Evolutionary conservation across 2,113 vertebrate genomes (phyloP), one percentile per base, ranked within the genome.

Genomic region (Anhinga anhinga): DNA sequence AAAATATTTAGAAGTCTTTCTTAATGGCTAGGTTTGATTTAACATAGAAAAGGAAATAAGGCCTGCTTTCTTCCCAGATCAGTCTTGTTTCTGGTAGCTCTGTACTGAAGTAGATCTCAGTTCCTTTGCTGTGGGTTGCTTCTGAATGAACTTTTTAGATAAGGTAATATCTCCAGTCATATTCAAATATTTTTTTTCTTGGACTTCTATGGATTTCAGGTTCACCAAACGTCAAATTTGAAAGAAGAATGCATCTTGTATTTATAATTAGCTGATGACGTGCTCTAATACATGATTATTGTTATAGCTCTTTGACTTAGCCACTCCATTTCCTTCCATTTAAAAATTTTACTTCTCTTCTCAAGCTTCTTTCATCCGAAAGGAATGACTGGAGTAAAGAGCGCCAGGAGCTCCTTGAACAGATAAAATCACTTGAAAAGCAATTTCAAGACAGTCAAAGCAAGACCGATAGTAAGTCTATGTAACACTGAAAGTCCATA

Each of bases 311-410:
- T 84, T 10, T 44, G 30, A 49, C 62, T 62, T 86, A 58, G 9
- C 27, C 25, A 45, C 16, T 47, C 47, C 4, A 3, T 44, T 90
- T 56, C 21, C 29, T 90, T 86, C 19, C 23, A 69, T 38, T 93
- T 86, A 65, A 78, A 88, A 78, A 66, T 14, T 50, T 36, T 83
- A 6, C 55, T 63, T 94, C 13, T 87, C 69, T 94, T 83, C 63
- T 90, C 78, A 90, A 99, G 99, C 98, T 98, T 79, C 98, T 99
- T 91, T 98, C 98, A 56, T 97, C 97, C n/a, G 99, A 99, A 98
- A 98, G 97, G 96, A 97, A 90, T 20, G 96, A 97, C 29, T 98
- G 98, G 98, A 98, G 61, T 93, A 98, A 94, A 94, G 98, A 98
- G 73, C 98, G 98, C 73, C 98, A 98, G 32, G 95, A 95, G 36